Percentiles rank a stretch among this genome's conserved stretches.
phyloP scores from a whole-genome alignment of 2,888 invertebrate species.

The Cataglyphis cursor region DNA sequence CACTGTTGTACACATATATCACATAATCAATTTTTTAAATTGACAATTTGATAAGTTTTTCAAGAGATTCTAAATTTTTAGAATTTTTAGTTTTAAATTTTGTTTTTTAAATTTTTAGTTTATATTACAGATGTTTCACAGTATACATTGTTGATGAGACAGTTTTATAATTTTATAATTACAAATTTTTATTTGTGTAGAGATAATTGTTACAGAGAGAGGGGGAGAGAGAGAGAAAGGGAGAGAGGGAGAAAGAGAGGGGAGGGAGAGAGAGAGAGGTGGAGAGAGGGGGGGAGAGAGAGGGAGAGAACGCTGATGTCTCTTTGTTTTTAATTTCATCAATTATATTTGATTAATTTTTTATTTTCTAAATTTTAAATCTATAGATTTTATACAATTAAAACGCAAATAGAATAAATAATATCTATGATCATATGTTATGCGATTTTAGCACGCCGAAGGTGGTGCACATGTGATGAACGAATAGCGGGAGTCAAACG shows the following conservation, averaged over 20 bases:
- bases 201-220: not conserved
- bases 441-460: slow-evolving; percentile 83
- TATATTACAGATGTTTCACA: not conserved
- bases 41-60: not conserved
- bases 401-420: not conserved
- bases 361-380: not conserved
- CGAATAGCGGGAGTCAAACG: slow-evolving; percentile 70
- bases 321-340: not conserved
- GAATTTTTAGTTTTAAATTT: no score
- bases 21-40: not conserved
- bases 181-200: not conserved
- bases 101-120: not conserved
- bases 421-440: not conserved
- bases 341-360: not conserved
- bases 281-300: no score
- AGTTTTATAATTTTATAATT: not conserved
- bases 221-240: no score
- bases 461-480: slow-evolving; percentile 86
- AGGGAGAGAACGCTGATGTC: not conserved
- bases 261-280: no score
- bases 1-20: not conserved
- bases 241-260: no score
- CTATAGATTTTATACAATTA: not conserved
- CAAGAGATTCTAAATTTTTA: no score
- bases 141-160: not conserved